Evolutionary conservation across 2,888 invertebrate species (phyloP).

Genomic region (Cephus pulcher): DNA sequence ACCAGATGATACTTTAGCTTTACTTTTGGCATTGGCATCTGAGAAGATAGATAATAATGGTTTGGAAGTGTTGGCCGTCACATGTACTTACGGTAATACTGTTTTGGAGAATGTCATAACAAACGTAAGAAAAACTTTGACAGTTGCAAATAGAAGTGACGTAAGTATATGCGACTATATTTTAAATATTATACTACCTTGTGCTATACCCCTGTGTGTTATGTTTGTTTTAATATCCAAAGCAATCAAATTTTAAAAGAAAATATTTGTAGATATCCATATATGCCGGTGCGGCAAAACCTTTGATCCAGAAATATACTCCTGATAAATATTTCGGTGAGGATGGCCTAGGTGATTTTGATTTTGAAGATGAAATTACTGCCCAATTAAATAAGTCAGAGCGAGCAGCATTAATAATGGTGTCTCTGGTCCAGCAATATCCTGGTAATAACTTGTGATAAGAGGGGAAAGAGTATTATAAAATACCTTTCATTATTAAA

Average conservation of each 20-base stretch:
- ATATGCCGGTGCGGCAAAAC: constrained; percentile 61
- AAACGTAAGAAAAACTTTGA: constrained; percentile 69
- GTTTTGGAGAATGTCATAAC: constrained; percentile 65
- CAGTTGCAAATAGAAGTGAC: constrained; percentile 56
- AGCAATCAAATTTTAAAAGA: not conserved
- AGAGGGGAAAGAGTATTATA: not conserved
- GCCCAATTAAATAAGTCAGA: constrained; percentile 52
- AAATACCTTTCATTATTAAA: not conserved
- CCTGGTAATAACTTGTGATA: constrained; percentile 42
- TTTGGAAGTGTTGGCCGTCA: constrained; percentile 69
- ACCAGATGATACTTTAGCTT: constrained; percentile 67
- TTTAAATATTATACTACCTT: not conserved
- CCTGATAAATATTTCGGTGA: constrained; percentile 58
- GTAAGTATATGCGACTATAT: constrained; percentile 48
- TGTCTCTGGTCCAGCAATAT: constrained; percentile 58
- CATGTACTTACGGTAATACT: constrained; percentile 70
- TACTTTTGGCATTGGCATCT: constrained; percentile 59
- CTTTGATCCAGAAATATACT: constrained; percentile 51
- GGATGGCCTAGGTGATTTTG: constrained; percentile 70
- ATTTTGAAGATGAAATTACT: constrained; percentile 57
- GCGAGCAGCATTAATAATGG: constrained; percentile 64
- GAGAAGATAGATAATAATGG: constrained; percentile 35
- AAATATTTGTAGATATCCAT: constrained; percentile 66
- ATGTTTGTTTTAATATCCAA: not conserved
- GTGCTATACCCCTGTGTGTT: not conserved